Evolutionary conservation across 2,113 vertebrate species (phyloP).

Genomic region (Caloenas nicobarica): DNA sequence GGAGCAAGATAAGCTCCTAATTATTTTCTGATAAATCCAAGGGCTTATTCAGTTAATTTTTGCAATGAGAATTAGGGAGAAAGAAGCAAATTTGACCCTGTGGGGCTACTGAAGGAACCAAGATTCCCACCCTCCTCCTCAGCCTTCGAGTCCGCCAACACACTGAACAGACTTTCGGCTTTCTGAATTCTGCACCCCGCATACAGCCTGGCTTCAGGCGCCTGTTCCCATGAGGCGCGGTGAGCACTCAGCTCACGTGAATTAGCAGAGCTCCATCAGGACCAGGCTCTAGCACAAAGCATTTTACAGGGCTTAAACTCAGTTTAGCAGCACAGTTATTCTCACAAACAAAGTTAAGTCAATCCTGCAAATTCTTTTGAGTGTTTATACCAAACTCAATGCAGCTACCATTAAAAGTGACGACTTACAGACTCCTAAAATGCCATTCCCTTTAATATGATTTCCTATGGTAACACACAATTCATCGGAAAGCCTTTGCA

Average conservation of each 20-base stretch:
- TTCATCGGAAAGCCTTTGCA: conserved; percentile 38
- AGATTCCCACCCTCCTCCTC: neutral
- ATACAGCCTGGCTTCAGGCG: neutral
- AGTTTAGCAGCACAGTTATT: neutral
- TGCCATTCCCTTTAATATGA: neutral
- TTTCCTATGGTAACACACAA: conserved; percentile 36
- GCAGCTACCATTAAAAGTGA: neutral
- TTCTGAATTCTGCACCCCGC: neutral
- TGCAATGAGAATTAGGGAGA: neutral
- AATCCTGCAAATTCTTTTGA: neutral
- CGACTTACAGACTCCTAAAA: conserved; percentile 2
- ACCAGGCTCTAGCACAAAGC: neutral
- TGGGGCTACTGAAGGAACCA: neutral
- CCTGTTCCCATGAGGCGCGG: neutral
- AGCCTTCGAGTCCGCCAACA: neutral
- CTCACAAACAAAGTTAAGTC: neutral
- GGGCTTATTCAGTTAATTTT: neutral
- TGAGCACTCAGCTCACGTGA: neutral
- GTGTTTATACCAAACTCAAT: neutral
- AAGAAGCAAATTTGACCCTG: neutral
- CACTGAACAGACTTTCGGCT: neutral
- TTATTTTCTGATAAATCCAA: neutral
- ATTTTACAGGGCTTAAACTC: neutral
- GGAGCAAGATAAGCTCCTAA: neutral
- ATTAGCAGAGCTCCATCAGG: neutral